Evolutionary conservation across 2,113 vertebrate species (phyloP).

Genomic region (Maccullochella peelii): DNA sequence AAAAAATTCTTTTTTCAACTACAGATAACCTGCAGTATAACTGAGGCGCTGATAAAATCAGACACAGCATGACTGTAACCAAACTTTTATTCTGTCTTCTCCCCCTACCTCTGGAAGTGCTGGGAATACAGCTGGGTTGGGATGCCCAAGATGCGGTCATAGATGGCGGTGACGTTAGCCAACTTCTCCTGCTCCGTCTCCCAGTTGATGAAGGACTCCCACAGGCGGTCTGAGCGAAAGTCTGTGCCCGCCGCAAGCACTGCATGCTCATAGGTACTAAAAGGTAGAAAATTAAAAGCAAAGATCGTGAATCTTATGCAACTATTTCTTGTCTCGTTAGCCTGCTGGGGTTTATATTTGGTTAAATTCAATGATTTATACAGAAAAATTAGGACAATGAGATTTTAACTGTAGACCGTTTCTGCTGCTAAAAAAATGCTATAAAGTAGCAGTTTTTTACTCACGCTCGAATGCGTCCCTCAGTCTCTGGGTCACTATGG

Average conservation of each 20-base stretch:
- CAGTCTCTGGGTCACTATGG: slow-evolving; percentile 88
- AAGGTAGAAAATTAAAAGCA: background rate
- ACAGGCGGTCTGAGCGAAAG: slow-evolving; percentile 97
- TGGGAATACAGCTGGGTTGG: slow-evolving; percentile 97
- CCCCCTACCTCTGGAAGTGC: slow-evolving; percentile 93
- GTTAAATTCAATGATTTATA: background rate
- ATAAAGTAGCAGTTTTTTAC: slow-evolving; percentile 57
- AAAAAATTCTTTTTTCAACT: background rate
- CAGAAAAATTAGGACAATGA: background rate
- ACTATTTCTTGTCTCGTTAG: background rate
- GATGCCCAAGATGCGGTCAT: slow-evolving; percentile 95
- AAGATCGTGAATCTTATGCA: background rate
- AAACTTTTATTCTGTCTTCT: background rate
- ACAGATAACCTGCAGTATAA: background rate
- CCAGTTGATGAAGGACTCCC: slow-evolving; percentile 97
- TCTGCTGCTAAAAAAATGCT: background rate
- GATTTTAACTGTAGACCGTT: background rate
- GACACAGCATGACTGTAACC: too few species aligned
- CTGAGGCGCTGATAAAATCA: background rate
- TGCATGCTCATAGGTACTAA: slow-evolving; percentile 94
- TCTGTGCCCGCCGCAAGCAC: slow-evolving; percentile 97
- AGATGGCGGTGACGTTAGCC: slow-evolving; percentile 93
- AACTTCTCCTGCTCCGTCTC: slow-evolving; percentile 93
- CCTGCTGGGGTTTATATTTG: too few species aligned
- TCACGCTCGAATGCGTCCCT: slow-evolving; percentile 92